Evolutionary conservation across 2,113 vertebrate species (phyloP).

Genomic region (Cisticola juncidis): DNA sequence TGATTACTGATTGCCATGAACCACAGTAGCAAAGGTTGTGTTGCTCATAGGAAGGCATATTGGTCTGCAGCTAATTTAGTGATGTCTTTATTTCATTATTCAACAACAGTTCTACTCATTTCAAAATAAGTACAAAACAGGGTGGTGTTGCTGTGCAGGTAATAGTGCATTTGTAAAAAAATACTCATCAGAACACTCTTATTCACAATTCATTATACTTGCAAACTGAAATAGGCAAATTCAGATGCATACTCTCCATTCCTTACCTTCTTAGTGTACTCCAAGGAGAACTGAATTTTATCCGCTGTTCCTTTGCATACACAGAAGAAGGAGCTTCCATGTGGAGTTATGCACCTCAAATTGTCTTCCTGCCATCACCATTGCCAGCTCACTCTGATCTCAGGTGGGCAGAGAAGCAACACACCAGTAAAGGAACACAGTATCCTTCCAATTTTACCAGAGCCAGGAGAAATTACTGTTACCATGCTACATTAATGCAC

Average conservation of each 20-base stretch:
- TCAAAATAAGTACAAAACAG: background rate
- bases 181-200: background rate
- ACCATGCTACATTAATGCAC: no score
- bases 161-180: background rate
- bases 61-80: background rate
- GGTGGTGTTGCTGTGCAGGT: background rate
- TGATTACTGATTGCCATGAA: background rate
- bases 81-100: background rate
- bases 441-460: background rate
- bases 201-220: background rate
- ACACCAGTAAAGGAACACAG: background rate
- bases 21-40: background rate
- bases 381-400: background rate
- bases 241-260: background rate
- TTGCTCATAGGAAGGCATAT: background rate
- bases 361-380: background rate
- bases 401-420: rapidly evolving
- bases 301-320: background rate
- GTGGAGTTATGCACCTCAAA: background rate
- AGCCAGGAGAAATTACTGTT: background rate
- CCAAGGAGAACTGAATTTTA: background rate
- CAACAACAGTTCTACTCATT: background rate
- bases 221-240: background rate
- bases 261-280: background rate
- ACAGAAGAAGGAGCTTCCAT: background rate